Evolutionary conservation across 2,113 vertebrate genomes (phyloP), one percentile per base, ranked within the genome.

Genomic region (Chlorodrepanis virens): DNA sequence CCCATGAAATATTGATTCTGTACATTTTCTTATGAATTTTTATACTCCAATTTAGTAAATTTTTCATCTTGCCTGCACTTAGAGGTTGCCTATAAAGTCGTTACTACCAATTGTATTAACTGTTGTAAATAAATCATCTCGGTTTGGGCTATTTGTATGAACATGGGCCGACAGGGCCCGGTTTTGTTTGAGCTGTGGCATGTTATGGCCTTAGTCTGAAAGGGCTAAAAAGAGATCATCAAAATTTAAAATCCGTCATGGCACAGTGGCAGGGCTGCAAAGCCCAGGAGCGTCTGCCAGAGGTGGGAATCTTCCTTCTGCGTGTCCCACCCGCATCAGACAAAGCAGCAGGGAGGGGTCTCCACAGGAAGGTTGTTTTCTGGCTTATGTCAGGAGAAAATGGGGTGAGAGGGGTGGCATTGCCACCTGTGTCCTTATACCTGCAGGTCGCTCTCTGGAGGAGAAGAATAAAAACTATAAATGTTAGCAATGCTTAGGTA

Each of bases 1-100:
- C 98, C 98, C 98, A 99, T 99, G 97, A 99, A 99, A 99, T 99
- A 99, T 99, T 99, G 99, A 99, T 99, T 99, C 98, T 99, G 98
- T 99, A 99, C 99, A 99, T 99, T 99, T 99, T 98, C 98, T 98
- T 99, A 99, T 99, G 98, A 99, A 99, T 99, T 99, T 99, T 98
- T 98, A 98, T 99, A 99, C 98, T 98, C 97, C 98, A 98, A 98
- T 99, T 99, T 99, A 99, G 99, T 99, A 99, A 98, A 99, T 99
- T 98, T 99, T 99, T 99, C 98, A 99, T 99, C 96, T 98, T 59
- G 98, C 97, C 98, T 98, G 98, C 98, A 98, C 98, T 98, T 98
- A 98, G 98, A 98, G 98, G 97, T 98, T 98, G 98, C 98, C 97
- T 98, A 98, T 98, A 98, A 98, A 98, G 98, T 98, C 84, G 95